A percentile compares a stretch with the other conserved stretches of the same genome.
Evolutionary conservation across 2,797 vertebrate genomes (phyloP).

Genomic region (Notoglanidium macrostoma): DNA sequence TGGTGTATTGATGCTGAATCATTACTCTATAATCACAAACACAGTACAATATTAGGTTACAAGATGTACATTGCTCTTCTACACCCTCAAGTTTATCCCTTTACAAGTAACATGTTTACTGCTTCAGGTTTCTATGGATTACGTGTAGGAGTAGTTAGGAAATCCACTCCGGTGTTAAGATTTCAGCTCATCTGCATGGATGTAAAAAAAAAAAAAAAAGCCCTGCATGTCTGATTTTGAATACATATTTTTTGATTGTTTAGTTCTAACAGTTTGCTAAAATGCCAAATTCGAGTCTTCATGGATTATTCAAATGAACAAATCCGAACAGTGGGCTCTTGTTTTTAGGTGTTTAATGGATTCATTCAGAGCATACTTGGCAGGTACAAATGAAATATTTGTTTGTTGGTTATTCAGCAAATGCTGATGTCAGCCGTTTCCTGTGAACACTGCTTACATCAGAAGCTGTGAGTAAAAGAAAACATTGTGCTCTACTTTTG

Average conservation of each 20-base stretch:
- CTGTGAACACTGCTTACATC: slow-evolving; percentile 12
- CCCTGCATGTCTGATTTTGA: not conserved
- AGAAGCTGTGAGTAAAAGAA: slow-evolving; percentile 19
- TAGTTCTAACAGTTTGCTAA: not conserved
- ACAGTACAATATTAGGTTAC: not conserved
- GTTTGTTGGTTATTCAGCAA: slow-evolving; percentile 22
- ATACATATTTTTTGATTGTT: not conserved
- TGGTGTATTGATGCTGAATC: not conserved
- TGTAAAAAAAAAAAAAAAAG: not conserved
- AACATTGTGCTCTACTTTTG: slow-evolving; percentile 36
- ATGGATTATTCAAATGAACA: not conserved
- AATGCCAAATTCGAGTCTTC: not conserved
- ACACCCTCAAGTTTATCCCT: not conserved
- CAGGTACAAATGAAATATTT: slow-evolving; percentile 33
- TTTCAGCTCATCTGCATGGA: not conserved
- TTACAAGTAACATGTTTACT: not conserved
- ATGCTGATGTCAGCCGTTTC: slow-evolving; percentile 15
- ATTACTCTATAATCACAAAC: not conserved
- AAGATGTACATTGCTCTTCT: not conserved
- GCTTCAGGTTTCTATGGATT: slow-evolving; percentile 2
- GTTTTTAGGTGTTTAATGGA: slow-evolving; percentile 29
- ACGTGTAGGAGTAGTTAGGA: slow-evolving; percentile 19
- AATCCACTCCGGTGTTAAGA: slow-evolving; percentile 26
- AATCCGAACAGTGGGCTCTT: not conserved
- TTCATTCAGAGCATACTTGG: slow-evolving; percentile 18